A percentile compares a stretch with the other conserved stretches of the same genome.
Evolutionary conservation across 2,797 vertebrate species (phyloP).

Genomic region (Eurystomus glaucurus): DNA sequence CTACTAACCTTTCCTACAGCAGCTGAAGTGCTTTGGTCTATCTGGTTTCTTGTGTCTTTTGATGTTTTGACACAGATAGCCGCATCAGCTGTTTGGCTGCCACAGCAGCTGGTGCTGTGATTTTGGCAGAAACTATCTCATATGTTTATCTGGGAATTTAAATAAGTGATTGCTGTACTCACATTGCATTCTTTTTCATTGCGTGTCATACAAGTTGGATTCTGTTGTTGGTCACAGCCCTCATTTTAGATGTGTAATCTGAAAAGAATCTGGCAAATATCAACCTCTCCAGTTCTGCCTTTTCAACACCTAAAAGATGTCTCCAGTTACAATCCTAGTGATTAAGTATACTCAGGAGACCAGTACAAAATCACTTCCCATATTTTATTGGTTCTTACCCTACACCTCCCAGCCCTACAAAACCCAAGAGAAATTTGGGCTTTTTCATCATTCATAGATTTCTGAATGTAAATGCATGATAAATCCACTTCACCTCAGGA

Average conservation of each 20-base stretch:
- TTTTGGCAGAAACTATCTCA: not conserved
- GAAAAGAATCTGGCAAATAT: not conserved
- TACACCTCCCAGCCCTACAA: not conserved
- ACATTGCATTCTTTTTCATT: not conserved
- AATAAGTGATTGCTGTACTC: not conserved
- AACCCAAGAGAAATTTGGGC: not conserved
- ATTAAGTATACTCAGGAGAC: not conserved
- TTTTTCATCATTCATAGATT: not conserved
- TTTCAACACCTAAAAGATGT: not conserved
- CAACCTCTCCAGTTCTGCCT: not conserved
- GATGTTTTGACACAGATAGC: not conserved
- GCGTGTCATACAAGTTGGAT: not conserved
- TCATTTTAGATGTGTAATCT: not conserved
- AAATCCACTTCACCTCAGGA: not conserved
- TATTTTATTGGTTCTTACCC: not conserved
- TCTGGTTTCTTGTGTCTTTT: not conserved
- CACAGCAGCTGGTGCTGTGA: not conserved
- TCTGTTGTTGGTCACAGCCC: not conserved
- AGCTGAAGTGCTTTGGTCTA: not conserved
- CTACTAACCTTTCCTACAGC: not conserved
- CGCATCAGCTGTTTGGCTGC: not conserved
- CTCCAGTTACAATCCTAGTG: not conserved
- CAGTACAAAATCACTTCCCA: not conserved
- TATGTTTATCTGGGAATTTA: not conserved
- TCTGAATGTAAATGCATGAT: not conserved